Conservation (phyloP, 2,113 vertebrate species). For the Crotalus tigris region DNA sequence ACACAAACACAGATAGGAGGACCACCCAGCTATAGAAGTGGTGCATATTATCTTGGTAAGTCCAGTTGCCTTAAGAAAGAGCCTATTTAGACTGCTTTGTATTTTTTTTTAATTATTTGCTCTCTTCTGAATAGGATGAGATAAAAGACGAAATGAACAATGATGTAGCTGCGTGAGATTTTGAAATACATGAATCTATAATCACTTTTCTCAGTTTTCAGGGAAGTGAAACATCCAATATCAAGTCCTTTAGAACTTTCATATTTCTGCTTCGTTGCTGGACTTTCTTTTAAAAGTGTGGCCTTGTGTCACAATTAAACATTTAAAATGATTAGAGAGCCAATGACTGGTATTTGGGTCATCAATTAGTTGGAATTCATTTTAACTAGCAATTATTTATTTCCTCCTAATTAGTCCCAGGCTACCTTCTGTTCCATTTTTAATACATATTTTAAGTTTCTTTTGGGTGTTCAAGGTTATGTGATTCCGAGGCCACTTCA, state of each 20-base stretch:
- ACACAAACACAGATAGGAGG: slow-evolving; percentile 55
- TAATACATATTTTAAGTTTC: slow-evolving; percentile 41
- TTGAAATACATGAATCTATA: slow-evolving; percentile 79
- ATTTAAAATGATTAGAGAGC: slow-evolving; percentile 71
- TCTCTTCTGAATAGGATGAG: slow-evolving; percentile 70
- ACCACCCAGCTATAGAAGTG: slow-evolving; percentile 75
- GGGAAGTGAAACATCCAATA: slow-evolving; percentile 71
- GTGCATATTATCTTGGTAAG: slow-evolving; percentile 67
- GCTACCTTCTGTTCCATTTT: slow-evolving; percentile 48
- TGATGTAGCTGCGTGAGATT: slow-evolving; percentile 77
- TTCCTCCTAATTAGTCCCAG: slow-evolving; percentile 36
- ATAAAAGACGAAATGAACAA: slow-evolving; percentile 70
- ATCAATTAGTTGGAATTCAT: slow-evolving; percentile 60
- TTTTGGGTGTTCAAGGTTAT: slow-evolving; percentile 44
- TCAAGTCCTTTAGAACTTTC: slow-evolving; percentile 66
- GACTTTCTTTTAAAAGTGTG: slow-evolving; percentile 65
- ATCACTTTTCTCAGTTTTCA: slow-evolving; percentile 75
- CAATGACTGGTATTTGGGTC: slow-evolving; percentile 57
- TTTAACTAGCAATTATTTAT: slow-evolving; percentile 61
- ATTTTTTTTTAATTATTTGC: slow-evolving; percentile 77
- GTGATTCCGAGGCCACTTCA: slow-evolving; percentile 40
- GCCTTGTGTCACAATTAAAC: slow-evolving; percentile 68
- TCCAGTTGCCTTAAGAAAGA: slow-evolving; percentile 69
- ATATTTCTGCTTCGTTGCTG: slow-evolving; percentile 63
- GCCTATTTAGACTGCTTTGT: slow-evolving; percentile 74